Evolutionary conservation across 1,140 invertebrate species (phyloP).

Genomic region (Phthorimaea operculella): DNA sequence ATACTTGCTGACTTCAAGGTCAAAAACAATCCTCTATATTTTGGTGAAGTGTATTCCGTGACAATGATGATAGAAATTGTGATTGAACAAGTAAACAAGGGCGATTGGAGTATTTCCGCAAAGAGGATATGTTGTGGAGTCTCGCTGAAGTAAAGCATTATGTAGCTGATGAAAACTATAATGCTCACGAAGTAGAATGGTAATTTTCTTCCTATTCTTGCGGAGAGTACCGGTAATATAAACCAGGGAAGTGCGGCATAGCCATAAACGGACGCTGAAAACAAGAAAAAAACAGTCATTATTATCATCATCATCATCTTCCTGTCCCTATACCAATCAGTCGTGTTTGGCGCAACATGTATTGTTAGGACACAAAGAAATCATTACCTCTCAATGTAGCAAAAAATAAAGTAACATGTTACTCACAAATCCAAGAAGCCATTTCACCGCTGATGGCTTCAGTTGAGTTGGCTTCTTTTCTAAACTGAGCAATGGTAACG

Average conservation of each 20-base stretch:
- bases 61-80: constrained; percentile 13
- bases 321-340: no score
- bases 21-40: constrained; percentile 18
- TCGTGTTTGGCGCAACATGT: no score
- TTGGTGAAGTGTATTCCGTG: constrained; percentile 17
- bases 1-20: constrained; percentile 17
- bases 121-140: constrained; percentile 10
- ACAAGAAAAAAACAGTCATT: constrained; percentile 10
- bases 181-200: not conserved
- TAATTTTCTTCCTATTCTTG: not conserved
- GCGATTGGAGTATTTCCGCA: constrained; percentile 6
- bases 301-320: no score
- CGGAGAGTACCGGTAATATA: not conserved
- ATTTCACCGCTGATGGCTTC: constrained; percentile 15
- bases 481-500: constrained; percentile 19
- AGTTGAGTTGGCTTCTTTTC: constrained; percentile 5
- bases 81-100: constrained; percentile 5
- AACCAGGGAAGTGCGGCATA: not conserved
- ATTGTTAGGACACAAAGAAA: no score
- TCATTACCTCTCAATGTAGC: no score
- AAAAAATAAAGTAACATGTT: not conserved
- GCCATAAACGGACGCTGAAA: constrained; percentile 7
- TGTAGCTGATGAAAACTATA: not conserved
- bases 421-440: constrained; percentile 14
- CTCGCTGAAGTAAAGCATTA: constrained; percentile 6